Percentiles rank a stretch among this genome's conserved stretches.
phyloP scores from a whole-genome alignment of 2,797 vertebrate species.

The Pangasius larnaudii region DNA sequence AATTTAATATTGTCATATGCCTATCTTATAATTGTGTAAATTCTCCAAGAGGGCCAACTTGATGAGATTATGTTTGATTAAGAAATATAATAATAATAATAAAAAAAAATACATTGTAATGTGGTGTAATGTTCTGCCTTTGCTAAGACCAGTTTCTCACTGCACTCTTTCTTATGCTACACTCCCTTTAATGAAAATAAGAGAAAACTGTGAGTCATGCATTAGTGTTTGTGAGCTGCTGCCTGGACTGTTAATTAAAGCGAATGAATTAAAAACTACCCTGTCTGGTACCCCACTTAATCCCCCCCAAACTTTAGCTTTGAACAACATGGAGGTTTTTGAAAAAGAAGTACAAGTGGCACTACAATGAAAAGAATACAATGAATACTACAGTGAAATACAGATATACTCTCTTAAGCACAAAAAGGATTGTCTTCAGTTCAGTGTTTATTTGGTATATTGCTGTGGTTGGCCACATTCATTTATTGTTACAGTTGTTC shows the following conservation, averaged over 20 bases:
- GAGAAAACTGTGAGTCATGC: constrained; percentile 80
- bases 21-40: background rate
- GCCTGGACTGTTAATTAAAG: constrained; percentile 77
- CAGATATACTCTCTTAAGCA: background rate
- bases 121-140: background rate
- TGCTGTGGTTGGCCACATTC: background rate
- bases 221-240: constrained; percentile 70
- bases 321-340: constrained; percentile 73
- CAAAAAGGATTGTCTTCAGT: background rate
- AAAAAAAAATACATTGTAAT: background rate
- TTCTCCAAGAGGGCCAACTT: background rate
- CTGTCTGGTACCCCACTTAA: constrained; percentile 61
- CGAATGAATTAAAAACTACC: constrained; percentile 69
- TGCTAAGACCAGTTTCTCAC: constrained; percentile 55
- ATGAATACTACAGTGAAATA: background rate
- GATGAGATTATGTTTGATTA: background rate
- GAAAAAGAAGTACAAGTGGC: constrained; percentile 38
- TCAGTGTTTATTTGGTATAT: background rate
- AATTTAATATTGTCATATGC: background rate
- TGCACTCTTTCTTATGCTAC: constrained; percentile 76
- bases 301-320: constrained; percentile 58
- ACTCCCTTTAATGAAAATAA: constrained; percentile 75
- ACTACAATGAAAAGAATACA: background rate
- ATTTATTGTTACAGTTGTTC: background rate
- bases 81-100: background rate